A percentile compares a stretch with the other conserved stretches of the same genome.
Evolutionary conservation across 2,797 vertebrate species (phyloP).

Genomic region (Tolypeutes matacus): DNA sequence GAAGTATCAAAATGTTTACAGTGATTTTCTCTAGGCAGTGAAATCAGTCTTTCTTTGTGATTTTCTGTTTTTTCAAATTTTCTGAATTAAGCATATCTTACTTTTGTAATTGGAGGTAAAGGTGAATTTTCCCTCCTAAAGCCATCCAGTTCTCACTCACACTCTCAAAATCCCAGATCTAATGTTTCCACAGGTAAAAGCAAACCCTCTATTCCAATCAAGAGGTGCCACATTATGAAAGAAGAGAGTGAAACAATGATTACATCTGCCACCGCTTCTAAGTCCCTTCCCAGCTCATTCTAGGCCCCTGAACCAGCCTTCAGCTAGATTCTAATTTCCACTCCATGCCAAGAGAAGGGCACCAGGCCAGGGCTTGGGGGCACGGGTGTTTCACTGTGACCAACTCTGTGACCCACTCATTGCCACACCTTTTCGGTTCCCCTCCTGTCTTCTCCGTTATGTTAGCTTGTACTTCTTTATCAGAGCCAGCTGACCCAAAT

Average conservation of each 20-base stretch:
- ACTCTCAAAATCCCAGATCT: slow-evolving; percentile 26
- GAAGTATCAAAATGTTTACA: background rate
- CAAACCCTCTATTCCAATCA: background rate
- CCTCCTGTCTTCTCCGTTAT: background rate
- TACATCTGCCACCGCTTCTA: background rate
- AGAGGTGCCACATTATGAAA: background rate
- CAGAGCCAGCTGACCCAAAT: slow-evolving; percentile 19
- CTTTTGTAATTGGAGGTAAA: background rate
- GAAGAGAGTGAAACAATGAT: background rate
- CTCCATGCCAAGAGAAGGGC: background rate
- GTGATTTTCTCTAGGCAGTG: background rate
- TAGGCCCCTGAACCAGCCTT: background rate
- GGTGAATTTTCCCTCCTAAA: background rate
- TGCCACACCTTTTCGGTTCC: background rate
- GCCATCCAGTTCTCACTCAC: background rate
- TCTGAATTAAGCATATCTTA: slow-evolving; percentile 17
- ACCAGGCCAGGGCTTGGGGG: background rate
- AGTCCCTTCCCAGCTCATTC: background rate
- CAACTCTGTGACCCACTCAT: background rate
- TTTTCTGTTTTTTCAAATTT: background rate
- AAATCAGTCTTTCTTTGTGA: background rate
- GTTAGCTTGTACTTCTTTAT: background rate
- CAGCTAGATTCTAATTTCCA: background rate
- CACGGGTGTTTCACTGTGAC: background rate
- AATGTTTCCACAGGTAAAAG: background rate